A percentile compares a stretch with the other conserved stretches of the same genome.
These are phyloP conservation scores for Athripsodes cinereus DNA, from an alignment of 2,888 invertebrate species.

Conservation along the genomic window DNA sequence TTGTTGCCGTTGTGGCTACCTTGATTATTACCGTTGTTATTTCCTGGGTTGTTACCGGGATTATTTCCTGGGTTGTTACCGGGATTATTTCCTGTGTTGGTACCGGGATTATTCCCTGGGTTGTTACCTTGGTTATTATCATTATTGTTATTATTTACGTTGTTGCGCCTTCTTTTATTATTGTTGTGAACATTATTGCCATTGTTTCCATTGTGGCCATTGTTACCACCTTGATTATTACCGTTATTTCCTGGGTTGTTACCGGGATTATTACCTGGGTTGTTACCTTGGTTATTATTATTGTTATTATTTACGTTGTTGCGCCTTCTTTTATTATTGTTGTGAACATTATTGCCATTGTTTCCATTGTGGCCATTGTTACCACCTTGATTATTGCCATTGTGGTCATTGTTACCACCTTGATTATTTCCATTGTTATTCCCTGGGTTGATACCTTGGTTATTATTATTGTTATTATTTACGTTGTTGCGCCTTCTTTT, in stretches of 20 bases:
- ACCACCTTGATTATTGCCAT: background rate
- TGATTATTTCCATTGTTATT: background rate
- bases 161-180: no score
- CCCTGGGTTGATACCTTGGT: background rate
- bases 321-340: background rate
- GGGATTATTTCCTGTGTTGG: no score
- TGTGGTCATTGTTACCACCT: background rate
- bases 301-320: background rate
- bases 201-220: background rate
- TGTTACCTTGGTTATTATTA: background rate
- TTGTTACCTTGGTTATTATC: no score
- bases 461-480: background rate
- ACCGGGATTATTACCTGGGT: background rate
- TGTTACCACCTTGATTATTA: background rate
- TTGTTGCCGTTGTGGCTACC: no score
- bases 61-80: no score
- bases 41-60: no score
- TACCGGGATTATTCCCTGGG: no score
- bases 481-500: background rate
- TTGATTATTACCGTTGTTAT: no score
- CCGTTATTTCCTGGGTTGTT: background rate
- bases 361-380: background rate
- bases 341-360: background rate
- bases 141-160: no score
- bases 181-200: no score